A percentile compares a stretch with the other conserved stretches of the same genome.
These are phyloP conservation scores for Corythaeola cristata DNA, from an alignment of 2,113 vertebrate species.

Conservation along the genomic window DNA sequence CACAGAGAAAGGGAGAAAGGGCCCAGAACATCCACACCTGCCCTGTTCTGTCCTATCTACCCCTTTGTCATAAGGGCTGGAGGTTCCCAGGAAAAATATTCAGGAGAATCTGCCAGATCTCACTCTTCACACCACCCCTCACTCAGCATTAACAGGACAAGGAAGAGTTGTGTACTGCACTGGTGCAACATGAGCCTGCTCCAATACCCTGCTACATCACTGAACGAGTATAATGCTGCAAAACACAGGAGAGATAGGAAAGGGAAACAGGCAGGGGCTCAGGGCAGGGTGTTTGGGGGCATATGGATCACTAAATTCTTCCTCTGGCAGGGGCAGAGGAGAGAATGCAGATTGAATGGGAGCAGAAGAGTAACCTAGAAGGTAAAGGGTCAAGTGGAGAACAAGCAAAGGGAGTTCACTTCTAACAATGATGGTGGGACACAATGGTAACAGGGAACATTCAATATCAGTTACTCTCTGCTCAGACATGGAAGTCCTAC, in stretches of 20 bases:
- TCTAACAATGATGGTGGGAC: neutral
- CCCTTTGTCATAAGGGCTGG: neutral
- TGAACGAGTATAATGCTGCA: neutral
- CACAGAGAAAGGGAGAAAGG: neutral
- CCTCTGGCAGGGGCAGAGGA: neutral
- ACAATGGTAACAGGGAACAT: neutral
- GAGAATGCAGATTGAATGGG: neutral
- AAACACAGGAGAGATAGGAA: neutral
- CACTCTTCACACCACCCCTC: neutral
- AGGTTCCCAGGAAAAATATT: neutral
- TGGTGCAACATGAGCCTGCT: neutral
- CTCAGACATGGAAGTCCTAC: conserved; percentile 21
- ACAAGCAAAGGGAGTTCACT: neutral
- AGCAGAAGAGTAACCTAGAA: neutral
- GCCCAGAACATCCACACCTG: neutral
- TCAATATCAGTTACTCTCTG: neutral
- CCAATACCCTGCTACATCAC: neutral
- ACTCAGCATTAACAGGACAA: neutral
- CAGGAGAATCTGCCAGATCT: neutral
- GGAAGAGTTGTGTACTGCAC: neutral
- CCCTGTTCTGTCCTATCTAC: neutral
- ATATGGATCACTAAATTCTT: neutral
- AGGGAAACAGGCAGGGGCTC: neutral
- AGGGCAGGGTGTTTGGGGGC: neutral
- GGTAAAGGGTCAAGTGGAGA: neutral